These are phyloP conservation scores for Tiphia femorata DNA, from an alignment of 2,888 invertebrate species.

Conservation along the genomic window DNA sequence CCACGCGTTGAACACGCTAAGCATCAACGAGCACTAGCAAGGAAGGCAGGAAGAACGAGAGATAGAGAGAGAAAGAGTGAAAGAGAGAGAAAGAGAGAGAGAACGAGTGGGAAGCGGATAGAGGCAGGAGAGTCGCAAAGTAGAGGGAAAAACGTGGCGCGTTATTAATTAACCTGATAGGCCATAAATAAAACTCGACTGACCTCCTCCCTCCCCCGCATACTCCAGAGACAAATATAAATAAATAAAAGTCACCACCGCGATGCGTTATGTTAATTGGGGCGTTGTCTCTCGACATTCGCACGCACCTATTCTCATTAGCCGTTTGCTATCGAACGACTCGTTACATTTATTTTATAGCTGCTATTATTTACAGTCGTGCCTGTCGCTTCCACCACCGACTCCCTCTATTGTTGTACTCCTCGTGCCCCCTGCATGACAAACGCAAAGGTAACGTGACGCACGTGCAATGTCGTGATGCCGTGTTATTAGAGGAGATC, in stretches of 20 bases:
- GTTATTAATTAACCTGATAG: slow-evolving; percentile 68
- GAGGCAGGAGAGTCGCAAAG: no score
- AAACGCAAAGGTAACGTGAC: slow-evolving; percentile 36
- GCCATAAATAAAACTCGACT: slow-evolving; percentile 62
- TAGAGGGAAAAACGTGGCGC: slow-evolving; percentile 41
- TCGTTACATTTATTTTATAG: slow-evolving; percentile 60
- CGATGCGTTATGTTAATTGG: slow-evolving; percentile 69
- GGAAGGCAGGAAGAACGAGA: slow-evolving; percentile 16
- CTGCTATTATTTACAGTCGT: slow-evolving; percentile 51
- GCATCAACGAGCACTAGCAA: slow-evolving; percentile 7
- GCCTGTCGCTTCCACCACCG: slow-evolving; percentile 22
- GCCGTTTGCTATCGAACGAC: slow-evolving; percentile 57
- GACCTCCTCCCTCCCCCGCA: slow-evolving; percentile 34
- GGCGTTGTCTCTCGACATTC: slow-evolving; percentile 66
- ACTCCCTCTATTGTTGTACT: slow-evolving; percentile 22
- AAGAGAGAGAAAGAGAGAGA: slow-evolving; percentile 14
- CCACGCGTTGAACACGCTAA: slow-evolving; percentile 38
- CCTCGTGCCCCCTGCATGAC: slow-evolving; percentile 21
- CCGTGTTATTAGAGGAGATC: slow-evolving; percentile 43
- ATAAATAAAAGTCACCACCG: slow-evolving; percentile 65
- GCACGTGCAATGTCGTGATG: slow-evolving; percentile 53
- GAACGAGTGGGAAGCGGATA: no score
- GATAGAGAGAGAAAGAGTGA: slow-evolving; percentile 15
- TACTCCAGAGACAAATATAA: slow-evolving; percentile 64
- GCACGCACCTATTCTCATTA: slow-evolving; percentile 67